phyloP scores from a whole-genome alignment of 2,797 vertebrate species.

The Pseudochirops cupreus region DNA sequence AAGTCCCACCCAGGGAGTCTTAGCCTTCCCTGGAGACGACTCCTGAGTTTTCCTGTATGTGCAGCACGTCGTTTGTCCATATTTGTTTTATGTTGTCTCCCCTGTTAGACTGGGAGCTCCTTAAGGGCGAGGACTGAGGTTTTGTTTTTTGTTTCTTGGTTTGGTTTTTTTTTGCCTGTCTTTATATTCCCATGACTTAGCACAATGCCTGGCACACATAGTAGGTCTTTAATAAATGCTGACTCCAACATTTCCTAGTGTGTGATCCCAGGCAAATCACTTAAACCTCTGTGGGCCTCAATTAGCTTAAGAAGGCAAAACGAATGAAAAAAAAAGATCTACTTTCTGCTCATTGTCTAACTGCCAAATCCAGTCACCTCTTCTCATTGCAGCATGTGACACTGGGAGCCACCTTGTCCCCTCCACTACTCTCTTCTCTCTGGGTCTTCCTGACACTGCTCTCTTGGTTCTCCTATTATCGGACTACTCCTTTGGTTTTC shows the following conservation, averaged over 20 bases:
- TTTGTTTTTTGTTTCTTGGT: too few relatives aligned
- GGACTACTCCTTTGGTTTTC: background rate
- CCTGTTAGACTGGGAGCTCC: background rate
- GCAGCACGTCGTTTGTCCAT: background rate
- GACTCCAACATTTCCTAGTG: too few relatives aligned
- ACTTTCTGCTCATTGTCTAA: background rate
- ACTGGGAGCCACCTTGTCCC: background rate
- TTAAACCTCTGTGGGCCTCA: too few relatives aligned
- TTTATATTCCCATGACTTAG: too few relatives aligned
- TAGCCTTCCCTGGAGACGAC: background rate
- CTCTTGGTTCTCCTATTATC: background rate
- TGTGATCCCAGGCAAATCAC: too few relatives aligned
- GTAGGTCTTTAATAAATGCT: too few relatives aligned
- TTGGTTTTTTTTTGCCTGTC: too few relatives aligned
- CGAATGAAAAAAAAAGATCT: background rate
- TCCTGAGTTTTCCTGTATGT: background rate
- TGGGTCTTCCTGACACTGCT: background rate
- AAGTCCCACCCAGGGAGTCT: background rate
- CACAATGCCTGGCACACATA: too few relatives aligned
- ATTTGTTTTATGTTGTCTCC: background rate
- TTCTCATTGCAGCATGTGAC: background rate
- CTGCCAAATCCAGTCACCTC: background rate
- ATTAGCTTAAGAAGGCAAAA: too few relatives aligned
- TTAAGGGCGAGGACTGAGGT: too few relatives aligned
- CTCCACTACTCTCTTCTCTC: background rate